Base-by-base conservation (phyloP, 2,888 invertebrate species). In the Noctua janthe region DNA sequence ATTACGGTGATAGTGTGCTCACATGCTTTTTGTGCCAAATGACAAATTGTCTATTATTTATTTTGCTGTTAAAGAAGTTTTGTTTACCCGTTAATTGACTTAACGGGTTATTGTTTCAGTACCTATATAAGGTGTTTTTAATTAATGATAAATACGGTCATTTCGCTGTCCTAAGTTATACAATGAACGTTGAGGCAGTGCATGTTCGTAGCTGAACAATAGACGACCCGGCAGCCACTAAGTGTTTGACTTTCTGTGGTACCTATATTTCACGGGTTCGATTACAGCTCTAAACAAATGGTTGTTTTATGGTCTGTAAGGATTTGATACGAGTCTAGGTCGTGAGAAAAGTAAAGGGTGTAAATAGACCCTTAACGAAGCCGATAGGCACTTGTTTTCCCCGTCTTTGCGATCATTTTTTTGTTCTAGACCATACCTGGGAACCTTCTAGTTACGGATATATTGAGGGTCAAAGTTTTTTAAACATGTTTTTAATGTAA, bases 61-160 rank as follows among this genome's bases (percentile, higher is more conserved):
- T 80, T 78, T 87, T 76, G 43, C 35, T 66, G 54, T 51, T 73
- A 59, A 77, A 75, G 69, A 83, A 85, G 54, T 77, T 86, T 84
- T 80, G 66, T 69, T 72, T 64, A 74, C 20, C 11, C 43, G 67
- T 70, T 83, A 78, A 82, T 85, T 82, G 80, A 76, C 66, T 84
- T 84, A 83, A 83, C 78, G 79, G 75, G 77, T 81, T 84, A 85
- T 89, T 89, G 90, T 90, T 81, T 82, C 77, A 78, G 54, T 84
- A n/a, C n/a, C n/a, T n/a, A 49, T 79, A 67, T 84, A 82, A 77
- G 76, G 82, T 82, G 77, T 85, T 87, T 83, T 87, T 86, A 86
- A 87, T 87, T 87, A 67, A 74, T 82, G 73, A 78, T 82, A 82
- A 77, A 82, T 82, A 51, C 47, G 71, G 85, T 43, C 54, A 71